A percentile compares a stretch with the other conserved stretches of the same genome.
Evolutionary conservation across 2,113 vertebrate species (phyloP).

Genomic region (Chaetorhynchus papuensis): DNA sequence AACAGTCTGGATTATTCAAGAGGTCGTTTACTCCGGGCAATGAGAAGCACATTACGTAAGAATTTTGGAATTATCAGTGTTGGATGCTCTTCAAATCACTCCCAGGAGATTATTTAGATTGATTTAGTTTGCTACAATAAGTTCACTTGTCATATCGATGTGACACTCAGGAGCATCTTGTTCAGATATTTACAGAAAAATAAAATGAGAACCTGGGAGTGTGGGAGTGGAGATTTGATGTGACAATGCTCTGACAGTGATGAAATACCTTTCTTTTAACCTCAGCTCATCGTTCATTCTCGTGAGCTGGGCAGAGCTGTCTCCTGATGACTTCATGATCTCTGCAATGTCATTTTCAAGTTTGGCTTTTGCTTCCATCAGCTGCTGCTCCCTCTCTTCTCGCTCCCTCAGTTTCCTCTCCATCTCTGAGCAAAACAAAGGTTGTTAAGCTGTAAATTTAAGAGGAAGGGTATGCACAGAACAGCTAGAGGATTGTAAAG

Average conservation of each 20-base stretch:
- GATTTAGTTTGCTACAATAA: neutral
- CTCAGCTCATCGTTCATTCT: constrained; percentile 89
- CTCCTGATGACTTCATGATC: constrained; percentile 91
- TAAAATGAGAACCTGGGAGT: neutral
- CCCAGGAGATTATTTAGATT: neutral
- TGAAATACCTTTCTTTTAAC: constrained; percentile 85
- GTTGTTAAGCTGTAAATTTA: neutral
- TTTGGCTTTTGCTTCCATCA: constrained; percentile 85
- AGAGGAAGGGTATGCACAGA: neutral
- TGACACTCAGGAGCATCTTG: neutral
- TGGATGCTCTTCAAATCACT: neutral
- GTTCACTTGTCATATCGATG: constrained; percentile 3
- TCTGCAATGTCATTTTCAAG: constrained; percentile 88
- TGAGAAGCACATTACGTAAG: neutral
- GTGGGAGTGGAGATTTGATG: neutral
- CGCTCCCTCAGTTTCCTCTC: constrained; percentile 83
- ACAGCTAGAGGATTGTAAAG: neutral
- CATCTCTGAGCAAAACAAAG: constrained; percentile 70
- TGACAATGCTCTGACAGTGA: neutral
- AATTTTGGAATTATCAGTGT: neutral
- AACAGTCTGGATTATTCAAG: neutral
- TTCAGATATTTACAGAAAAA: neutral
- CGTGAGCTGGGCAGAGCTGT: constrained; percentile 88
- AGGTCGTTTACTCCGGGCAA: neutral
- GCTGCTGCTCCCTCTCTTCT: constrained; percentile 82